Percentiles rank a stretch among this genome's conserved stretches.
These are phyloP conservation scores for Halcyon badia DNA, from an alignment of 2,797 vertebrate species.

Conservation along the genomic window DNA sequence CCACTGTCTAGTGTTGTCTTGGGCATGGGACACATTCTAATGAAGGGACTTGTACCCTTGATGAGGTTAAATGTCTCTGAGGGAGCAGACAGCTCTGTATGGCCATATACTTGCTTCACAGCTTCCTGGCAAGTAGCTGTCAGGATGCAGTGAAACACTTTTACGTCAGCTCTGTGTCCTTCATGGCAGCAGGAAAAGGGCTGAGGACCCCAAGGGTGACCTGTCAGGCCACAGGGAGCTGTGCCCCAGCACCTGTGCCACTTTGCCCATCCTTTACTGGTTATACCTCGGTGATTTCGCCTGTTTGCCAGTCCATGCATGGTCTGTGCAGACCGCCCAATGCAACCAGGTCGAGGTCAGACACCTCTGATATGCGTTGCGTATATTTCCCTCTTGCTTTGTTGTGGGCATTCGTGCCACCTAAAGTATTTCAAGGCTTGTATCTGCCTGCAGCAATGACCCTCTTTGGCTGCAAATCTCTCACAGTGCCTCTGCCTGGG, in stretches of 20 bases:
- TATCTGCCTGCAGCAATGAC: not conserved
- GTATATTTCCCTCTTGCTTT: not conserved
- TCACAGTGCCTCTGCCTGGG: rapidly evolving
- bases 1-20: rapidly evolving
- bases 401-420: rapidly evolving
- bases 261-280: not conserved
- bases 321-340: not conserved
- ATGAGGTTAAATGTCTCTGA: not conserved
- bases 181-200: not conserved
- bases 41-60: not conserved
- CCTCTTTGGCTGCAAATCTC: not conserved
- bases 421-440: not conserved
- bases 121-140: not conserved
- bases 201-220: not conserved
- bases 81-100: not conserved
- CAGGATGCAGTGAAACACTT: rapidly evolving
- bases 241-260: rapidly evolving
- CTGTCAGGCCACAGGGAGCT: not conserved
- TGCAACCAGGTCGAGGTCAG: not conserved
- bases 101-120: not conserved
- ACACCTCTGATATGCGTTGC: rapidly evolving
- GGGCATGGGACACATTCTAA: not conserved
- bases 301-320: rapidly evolving
- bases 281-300: not conserved
- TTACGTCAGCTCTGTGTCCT: not conserved